Evolutionary conservation across 2,888 invertebrate genomes (phyloP).

Genomic region (Saturnia japonica): DNA sequence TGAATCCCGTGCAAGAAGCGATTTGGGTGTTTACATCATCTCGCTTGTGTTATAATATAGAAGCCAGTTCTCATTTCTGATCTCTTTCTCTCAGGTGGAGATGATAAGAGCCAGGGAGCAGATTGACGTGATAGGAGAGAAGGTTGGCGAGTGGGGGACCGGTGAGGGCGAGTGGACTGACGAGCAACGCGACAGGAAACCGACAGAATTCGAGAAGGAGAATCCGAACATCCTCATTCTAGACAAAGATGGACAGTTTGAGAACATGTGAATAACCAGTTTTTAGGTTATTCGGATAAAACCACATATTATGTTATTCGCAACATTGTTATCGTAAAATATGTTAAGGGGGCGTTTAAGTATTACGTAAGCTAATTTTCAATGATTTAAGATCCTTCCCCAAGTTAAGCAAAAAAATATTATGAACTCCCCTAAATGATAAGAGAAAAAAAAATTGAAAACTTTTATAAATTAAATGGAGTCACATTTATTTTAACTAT

Average conservation of each 20-base stretch:
- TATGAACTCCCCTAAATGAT: no score
- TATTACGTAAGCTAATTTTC: no score
- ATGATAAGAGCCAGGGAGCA: slow-evolving; percentile 84
- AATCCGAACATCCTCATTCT: slow-evolving; percentile 90
- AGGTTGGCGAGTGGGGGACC: slow-evolving; percentile 87
- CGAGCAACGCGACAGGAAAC: slow-evolving; percentile 85
- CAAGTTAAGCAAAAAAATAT: no score
- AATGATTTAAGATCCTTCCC: no score
- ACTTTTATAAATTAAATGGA: no score
- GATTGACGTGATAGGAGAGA: slow-evolving; percentile 87
- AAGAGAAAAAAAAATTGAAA: no score
- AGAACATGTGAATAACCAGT: slow-evolving; percentile 84
- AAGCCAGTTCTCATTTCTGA: not conserved
- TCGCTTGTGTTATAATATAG: not conserved
- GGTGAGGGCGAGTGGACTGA: slow-evolving; percentile 88
- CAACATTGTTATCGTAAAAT: no score
- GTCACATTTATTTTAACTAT: no score
- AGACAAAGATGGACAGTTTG: slow-evolving; percentile 87
- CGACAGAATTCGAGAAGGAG: slow-evolving; percentile 89
- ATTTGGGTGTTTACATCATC: not conserved
- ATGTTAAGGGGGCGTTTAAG: no score
- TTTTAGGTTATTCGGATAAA: no score
- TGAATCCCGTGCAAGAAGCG: not conserved
- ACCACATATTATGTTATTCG: no score
- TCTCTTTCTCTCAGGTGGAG: slow-evolving; percentile 81